Base-by-base conservation (phyloP, 1,140 invertebrate species). In the Danaus melanippus region DNA sequence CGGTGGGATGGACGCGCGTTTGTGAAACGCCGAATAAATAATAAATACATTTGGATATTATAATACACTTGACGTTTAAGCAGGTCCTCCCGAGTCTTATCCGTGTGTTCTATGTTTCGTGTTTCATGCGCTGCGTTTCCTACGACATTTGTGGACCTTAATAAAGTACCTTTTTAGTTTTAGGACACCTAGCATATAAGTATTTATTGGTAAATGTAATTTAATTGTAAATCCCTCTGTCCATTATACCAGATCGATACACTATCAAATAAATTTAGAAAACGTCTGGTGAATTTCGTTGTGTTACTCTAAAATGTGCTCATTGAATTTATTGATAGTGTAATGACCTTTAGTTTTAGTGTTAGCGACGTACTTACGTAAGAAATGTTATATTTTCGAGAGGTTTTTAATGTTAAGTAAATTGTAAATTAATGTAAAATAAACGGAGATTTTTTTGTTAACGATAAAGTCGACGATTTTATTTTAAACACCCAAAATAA, bases 381-480 rank as follows among this genome's bases (percentile, higher is more conserved):
- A 66, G 63, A 71, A 69, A 76, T 74, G 75, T 84, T 81, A 79
- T 76, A 78, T 79, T 79, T 79, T 80, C 74, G 62, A 71, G 73
- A 74, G 68, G 76, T 79, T 76, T 78, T 74, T 70, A 66, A 70
- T 66, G 69, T 63, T 79, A 74, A 78, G 68, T 81, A 75, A 76
- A 75, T 71, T 86, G 83, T 86, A 86, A 85, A 86, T 81, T 86
- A 80, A 81, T 84, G 83, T 86, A 86, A 86, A 86, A 84, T 84
- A 82, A 86, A 85, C 62, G 69, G 79, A 82, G 76, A 85, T 84
- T 82, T 76, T 79, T 82, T 83, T 85, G 79, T 84, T 85, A 79
- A 77, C 55, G 67, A 74, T 75, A 70, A 54, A 46, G 15, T 15
- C 15, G 15, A 15, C 15, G 15, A 5, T 49, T 50, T 42, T 15